phyloP scores from a whole-genome alignment of 1,140 invertebrate genomes.

The Trichonephila clavipes region DNA sequence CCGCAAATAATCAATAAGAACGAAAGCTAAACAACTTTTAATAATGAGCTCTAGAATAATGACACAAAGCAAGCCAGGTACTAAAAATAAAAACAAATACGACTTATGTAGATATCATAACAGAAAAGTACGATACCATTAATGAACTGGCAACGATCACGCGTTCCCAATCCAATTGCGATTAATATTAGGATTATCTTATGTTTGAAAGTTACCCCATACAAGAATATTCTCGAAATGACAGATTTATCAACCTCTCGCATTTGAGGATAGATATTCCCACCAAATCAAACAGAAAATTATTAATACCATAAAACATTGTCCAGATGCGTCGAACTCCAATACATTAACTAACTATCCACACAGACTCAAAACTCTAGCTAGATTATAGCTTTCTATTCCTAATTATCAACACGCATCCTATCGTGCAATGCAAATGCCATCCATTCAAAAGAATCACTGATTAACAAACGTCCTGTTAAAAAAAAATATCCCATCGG shows the following conservation, averaged over 20 bases:
- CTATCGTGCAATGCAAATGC: neutral
- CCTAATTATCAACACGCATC: neutral
- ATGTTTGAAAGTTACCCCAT: no score
- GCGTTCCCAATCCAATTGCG: no score
- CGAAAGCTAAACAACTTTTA: no score
- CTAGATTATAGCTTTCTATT: neutral
- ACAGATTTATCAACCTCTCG: neutral
- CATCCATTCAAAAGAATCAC: neutral
- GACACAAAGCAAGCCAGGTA: no score
- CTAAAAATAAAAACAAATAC: no score
- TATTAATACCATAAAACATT: neutral
- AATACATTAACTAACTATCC: neutral
- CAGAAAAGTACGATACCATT: no score
- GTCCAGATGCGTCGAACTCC: no score
- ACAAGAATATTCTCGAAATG: neutral
- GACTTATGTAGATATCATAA: no score
- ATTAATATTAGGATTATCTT: no score
- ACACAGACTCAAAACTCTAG: neutral
- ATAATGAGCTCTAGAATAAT: no score
- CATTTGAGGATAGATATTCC: neutral
- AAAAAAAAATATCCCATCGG: conserved; percentile 1
- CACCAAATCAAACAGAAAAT: neutral
- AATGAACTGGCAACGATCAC: no score
- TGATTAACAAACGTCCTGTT: neutral
- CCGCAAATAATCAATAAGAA: no score